Base-by-base conservation (phyloP, 2,797 vertebrate species). In the Vireo griseus region DNA sequence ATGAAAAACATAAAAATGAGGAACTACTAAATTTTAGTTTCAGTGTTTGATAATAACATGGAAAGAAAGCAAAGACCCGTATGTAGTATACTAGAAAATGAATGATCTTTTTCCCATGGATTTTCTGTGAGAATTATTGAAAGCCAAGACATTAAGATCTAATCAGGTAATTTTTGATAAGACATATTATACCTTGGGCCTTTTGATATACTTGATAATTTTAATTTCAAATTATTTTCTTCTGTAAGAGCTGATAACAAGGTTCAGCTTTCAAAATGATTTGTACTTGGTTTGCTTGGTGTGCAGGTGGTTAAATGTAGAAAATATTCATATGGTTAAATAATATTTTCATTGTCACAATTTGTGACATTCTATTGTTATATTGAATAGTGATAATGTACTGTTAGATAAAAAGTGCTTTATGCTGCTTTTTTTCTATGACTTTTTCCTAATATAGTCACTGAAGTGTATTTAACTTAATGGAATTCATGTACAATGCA, bases 81-180 rank as follows among this genome's bases (percentile, higher is more conserved):
- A 51, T 29, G 9, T 71, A 15, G 4, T 3, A 0, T 29, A 47
- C 26, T 45, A 6, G 8, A 88, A 92, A 81, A 65, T 39, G 16
- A 54, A 3, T n/a, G 0, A 44, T n/a, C 20, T 44, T 52, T 77
- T 42, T 59, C 15, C 12, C 2, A 13, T 79, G 13, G 1, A 9
- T 66, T 84, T 83, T 69, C 57, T 82, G 8, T 16, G 45, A 31
- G 25, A 44, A 3, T 62, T 75, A 52, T 16, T 66, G 39, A 62
- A 69, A 58, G 26, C 39, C 22, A 18, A 66, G 35, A 13, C 19
- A 25, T 66, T 19, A 51, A 35, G 6, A 3, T 57, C 6, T 72
- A 37, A 71, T 61, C 24, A 45, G 11, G 5, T 85, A 42, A 33
- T 29, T 61, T 68, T 72, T 82, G 19, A 11, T 76, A 16, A 59